These are phyloP conservation scores for Callyntrura guangdongensis DNA, from an alignment of 2,888 invertebrate genomes.

Conservation along the genomic window DNA sequence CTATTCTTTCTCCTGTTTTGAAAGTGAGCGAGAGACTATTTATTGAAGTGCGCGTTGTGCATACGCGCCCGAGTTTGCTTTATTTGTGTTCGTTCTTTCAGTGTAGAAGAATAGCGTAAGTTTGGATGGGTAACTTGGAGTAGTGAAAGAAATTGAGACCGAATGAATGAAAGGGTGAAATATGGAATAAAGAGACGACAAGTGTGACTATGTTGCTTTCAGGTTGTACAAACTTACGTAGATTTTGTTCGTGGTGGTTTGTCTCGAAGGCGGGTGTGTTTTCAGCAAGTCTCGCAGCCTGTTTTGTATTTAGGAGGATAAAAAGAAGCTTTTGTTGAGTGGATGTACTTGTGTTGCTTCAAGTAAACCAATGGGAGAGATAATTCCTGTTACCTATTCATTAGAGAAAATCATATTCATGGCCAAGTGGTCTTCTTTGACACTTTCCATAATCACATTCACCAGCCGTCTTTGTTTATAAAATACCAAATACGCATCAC, in stretches of 20 bases:
- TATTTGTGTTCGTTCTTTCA: slow-evolving; percentile 31
- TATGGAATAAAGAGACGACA: slow-evolving; percentile 34
- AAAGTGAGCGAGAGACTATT: slow-evolving; percentile 33
- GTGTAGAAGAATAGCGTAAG: slow-evolving; percentile 43
- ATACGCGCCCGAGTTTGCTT: slow-evolving; percentile 56
- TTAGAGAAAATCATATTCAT: slow-evolving; percentile 57
- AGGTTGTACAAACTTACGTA: not conserved
- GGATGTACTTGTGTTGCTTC: slow-evolving; percentile 25
- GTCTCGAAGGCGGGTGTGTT: not conserved
- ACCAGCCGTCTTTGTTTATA: slow-evolving; percentile 37
- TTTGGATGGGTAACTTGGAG: slow-evolving; percentile 28
- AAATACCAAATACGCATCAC: not conserved
- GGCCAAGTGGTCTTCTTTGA: slow-evolving; percentile 69
- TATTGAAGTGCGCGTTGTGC: slow-evolving; percentile 60
- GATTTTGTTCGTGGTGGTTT: not conserved
- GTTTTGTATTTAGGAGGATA: slow-evolving; percentile 15
- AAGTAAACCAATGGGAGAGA: slow-evolving; percentile 28
- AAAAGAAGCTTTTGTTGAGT: slow-evolving; percentile 40
- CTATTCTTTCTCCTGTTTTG: slow-evolving; percentile 57
- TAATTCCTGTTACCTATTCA: slow-evolving; percentile 57
- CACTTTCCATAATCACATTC: slow-evolving; percentile 70
- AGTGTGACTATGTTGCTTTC: slow-evolving; percentile 4
- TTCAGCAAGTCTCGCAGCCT: not conserved
- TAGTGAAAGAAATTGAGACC: slow-evolving; percentile 67
- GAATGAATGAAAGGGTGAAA: slow-evolving; percentile 67